Conservation (phyloP, 2,797 vertebrate species). For the Carduelis carduelis region DNA sequence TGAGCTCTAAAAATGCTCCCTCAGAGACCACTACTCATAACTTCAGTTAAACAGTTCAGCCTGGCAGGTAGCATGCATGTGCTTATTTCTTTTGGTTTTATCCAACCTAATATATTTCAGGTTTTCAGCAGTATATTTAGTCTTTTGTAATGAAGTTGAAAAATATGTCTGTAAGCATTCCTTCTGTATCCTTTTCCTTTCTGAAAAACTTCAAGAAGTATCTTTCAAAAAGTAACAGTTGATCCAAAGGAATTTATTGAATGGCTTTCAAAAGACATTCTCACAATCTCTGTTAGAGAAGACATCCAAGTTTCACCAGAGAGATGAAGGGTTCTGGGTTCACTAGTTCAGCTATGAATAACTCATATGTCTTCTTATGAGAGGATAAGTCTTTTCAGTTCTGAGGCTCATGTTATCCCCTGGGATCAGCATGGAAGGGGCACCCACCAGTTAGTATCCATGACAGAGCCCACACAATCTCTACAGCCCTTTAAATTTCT, state of each 20-base stretch:
- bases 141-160: not conserved
- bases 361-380: not conserved
- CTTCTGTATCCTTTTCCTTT: not conserved
- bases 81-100: not conserved
- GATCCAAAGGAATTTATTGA: constrained; percentile 27
- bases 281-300: not conserved
- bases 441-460: not conserved
- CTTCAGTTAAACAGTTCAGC: not conserved
- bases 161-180: not conserved
- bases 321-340: not conserved
- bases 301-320: constrained; percentile 9
- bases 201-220: not conserved
- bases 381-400: not conserved
- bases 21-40: not conserved
- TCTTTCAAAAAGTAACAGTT: constrained; percentile 3
- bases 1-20: not conserved
- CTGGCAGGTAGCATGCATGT: not conserved
- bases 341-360: not conserved
- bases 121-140: constrained; percentile 1
- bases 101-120: not conserved
- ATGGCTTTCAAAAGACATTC: not conserved
- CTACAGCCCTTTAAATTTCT: not conserved
- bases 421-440: not conserved
- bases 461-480: not conserved
- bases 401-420: not conserved